These are phyloP conservation scores for Etheostoma cragini DNA, from an alignment of 2,113 vertebrate genomes.

Conservation along the genomic window DNA sequence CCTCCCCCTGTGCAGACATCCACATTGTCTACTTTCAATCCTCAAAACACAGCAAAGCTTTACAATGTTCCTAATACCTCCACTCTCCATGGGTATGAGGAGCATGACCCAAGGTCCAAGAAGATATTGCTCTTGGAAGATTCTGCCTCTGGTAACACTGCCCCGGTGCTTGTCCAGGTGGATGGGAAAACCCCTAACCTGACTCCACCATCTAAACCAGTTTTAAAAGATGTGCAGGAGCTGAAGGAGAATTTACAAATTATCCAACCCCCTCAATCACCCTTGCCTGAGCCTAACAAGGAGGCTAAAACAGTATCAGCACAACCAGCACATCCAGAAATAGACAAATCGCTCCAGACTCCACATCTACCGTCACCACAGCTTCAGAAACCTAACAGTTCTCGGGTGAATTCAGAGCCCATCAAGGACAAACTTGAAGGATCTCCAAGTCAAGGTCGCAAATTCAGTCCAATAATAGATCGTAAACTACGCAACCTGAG, in stretches of 20 bases:
- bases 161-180: constrained; percentile 41
- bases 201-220: constrained; percentile 65
- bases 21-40: constrained; percentile 84
- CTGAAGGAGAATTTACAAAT: constrained; percentile 50
- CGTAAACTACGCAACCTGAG: constrained; percentile 78
- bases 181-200: constrained; percentile 56
- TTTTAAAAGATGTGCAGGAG: constrained; percentile 46
- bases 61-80: constrained; percentile 71
- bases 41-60: constrained; percentile 81
- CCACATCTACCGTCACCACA: constrained; percentile 46
- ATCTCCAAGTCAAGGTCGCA: constrained; percentile 37
- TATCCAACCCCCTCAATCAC: constrained; percentile 26
- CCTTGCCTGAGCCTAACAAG: constrained; percentile 10
- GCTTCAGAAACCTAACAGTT: constrained; percentile 36
- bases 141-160: constrained; percentile 45
- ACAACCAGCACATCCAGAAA: constrained; percentile 35
- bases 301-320: constrained; percentile 30
- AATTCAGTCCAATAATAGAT: constrained; percentile 75
- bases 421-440: constrained; percentile 34
- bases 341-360: constrained; percentile 23
- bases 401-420: constrained; percentile 21
- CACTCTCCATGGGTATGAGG: constrained; percentile 47
- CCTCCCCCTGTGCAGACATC: constrained; percentile 49
- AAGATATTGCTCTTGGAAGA: constrained; percentile 81
- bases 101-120: constrained; percentile 67